Conservation (phyloP, 2,113 vertebrate genomes). For the Nothobranchius furzeri region DNA sequence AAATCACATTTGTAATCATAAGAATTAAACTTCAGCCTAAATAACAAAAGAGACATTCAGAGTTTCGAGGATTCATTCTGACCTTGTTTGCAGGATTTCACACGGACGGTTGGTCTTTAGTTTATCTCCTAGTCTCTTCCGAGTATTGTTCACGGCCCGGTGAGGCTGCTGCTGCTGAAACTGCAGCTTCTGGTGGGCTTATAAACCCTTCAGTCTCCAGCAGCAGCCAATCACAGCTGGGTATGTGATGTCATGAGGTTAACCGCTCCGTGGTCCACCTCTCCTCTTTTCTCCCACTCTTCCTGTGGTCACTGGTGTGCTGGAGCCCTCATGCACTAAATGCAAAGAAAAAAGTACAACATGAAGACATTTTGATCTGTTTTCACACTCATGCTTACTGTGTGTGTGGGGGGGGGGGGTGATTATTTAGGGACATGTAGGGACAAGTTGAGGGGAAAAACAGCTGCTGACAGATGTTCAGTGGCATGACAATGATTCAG, state of each 20-base stretch:
- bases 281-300: conserved; percentile 79
- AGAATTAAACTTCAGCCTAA: neutral
- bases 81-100: conserved; percentile 50
- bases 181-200: conserved; percentile 60
- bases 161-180: conserved; percentile 46
- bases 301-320: conserved; percentile 75
- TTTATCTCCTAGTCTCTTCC: conserved; percentile 54
- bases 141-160: conserved; percentile 43
- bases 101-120: conserved; percentile 20
- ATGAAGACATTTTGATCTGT: conserved; percentile 25
- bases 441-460: conserved; percentile 56
- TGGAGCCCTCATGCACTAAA: conserved; percentile 29
- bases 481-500: conserved; percentile 66
- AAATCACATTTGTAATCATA: no score
- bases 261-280: conserved; percentile 77
- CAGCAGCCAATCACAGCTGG: conserved; percentile 68
- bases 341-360: conserved; percentile 39
- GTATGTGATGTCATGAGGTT: conserved; percentile 78
- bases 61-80: conserved; percentile 10
- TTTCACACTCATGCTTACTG: conserved; percentile 2
- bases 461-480: conserved; percentile 26
- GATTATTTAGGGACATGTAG: conserved; percentile 63
- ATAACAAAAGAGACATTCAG: neutral
- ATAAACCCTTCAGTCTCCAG: conserved; percentile 70
- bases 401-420: conserved; percentile 41